phyloP scores from a whole-genome alignment of 2,797 vertebrate genomes.

The Avahi laniger region DNA sequence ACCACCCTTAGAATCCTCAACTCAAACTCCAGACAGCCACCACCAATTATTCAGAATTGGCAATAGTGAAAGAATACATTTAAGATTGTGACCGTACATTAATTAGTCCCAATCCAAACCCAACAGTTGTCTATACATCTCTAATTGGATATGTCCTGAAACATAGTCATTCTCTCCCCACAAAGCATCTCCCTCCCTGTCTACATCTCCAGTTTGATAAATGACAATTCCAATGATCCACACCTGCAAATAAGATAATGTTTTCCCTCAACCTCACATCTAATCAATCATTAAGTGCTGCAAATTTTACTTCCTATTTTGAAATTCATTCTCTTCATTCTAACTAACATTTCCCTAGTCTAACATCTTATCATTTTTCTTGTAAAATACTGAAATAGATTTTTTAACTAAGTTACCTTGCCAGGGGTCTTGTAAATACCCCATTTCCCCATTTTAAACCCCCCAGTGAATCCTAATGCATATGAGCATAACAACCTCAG shows the following conservation, averaged over 20 bases:
- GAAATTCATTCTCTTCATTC: background rate
- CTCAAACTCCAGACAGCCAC: background rate
- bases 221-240: background rate
- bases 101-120: background rate
- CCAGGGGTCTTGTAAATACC: background rate
- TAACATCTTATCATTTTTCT: background rate
- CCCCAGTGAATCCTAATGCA: background rate
- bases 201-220: background rate
- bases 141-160: background rate
- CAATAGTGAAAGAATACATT: background rate
- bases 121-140: background rate
- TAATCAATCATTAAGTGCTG: background rate
- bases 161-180: background rate
- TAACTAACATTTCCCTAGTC: background rate
- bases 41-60: background rate
- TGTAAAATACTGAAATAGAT: background rate
- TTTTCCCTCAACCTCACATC: background rate
- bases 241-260: background rate
- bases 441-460: background rate
- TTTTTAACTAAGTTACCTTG: slow-evolving; percentile 13
- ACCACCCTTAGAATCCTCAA: background rate
- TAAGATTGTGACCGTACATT: background rate
- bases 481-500: background rate
- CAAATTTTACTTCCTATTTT: slow-evolving; percentile 17
- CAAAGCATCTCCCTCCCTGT: background rate